These are phyloP conservation scores for Chrysodeixis includens DNA, from an alignment of 2,888 invertebrate genomes.

Conservation along the genomic window DNA sequence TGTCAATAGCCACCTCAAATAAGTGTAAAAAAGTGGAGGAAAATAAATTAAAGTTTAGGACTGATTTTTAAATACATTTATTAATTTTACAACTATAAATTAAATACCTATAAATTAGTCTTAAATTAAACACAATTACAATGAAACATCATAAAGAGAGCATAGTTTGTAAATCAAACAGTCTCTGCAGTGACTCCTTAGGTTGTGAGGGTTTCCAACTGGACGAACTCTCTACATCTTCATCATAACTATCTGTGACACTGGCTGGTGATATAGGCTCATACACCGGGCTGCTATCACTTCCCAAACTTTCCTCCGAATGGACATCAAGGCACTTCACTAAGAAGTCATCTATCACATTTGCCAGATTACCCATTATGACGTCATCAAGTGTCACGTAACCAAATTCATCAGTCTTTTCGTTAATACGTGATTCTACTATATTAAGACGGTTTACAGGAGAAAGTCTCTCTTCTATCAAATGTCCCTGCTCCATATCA, in stretches of 20 bases:
- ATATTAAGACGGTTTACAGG: conserved; percentile 59
- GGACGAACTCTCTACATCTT: conserved; percentile 52
- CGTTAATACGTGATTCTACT: conserved; percentile 67
- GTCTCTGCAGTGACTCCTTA: conserved; percentile 58
- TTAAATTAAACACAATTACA: conserved; percentile 6
- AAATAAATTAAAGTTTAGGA: conserved; percentile 13
- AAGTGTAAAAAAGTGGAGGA: too few relatives aligned
- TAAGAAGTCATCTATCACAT: conserved; percentile 65
- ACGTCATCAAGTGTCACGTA: conserved; percentile 71
- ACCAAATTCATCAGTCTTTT: conserved; percentile 69
- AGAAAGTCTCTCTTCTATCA: conserved; percentile 14
- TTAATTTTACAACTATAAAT: not conserved
- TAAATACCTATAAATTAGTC: conserved; percentile 12
- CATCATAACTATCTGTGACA: conserved; percentile 49
- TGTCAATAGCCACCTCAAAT: too few relatives aligned
- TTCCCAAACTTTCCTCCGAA: conserved; percentile 21
- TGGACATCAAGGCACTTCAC: conserved; percentile 30
- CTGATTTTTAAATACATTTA: conserved; percentile 15
- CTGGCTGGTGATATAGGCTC: conserved; percentile 78
- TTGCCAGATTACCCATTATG: conserved; percentile 64
- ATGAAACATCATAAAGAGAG: conserved; percentile 26
- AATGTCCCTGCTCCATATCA: conserved; percentile 15
- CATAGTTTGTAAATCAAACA: conserved; percentile 61
- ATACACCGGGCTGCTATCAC: conserved; percentile 58
- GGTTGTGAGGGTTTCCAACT: conserved; percentile 52